phyloP scores from a whole-genome alignment of 1,140 invertebrate species.

The Meloidogyne hapla region DNA sequence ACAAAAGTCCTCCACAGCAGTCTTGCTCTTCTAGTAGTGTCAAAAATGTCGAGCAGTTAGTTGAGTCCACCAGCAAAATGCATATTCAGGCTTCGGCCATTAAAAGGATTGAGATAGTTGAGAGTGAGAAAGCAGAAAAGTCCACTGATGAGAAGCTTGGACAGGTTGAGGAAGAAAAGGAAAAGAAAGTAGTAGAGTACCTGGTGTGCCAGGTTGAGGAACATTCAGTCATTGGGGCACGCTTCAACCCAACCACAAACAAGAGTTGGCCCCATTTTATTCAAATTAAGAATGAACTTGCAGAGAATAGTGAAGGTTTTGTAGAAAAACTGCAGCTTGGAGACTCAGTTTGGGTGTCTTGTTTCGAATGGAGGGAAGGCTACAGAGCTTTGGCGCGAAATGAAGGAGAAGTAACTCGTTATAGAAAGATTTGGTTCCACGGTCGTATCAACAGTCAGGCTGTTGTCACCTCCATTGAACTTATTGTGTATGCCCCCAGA shows the following conservation, averaged over 20 bases:
- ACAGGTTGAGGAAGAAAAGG: neutral
- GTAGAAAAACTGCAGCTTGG: neutral
- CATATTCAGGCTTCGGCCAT: neutral
- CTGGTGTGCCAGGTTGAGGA: conserved; percentile 9
- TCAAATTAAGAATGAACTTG: neutral
- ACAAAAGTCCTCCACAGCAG: no score
- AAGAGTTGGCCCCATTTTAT: neutral
- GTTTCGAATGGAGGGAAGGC: conserved; percentile 1
- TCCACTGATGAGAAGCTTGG: neutral
- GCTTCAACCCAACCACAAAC: neutral
- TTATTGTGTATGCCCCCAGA: neutral
- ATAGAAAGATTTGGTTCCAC: neutral
- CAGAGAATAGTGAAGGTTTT: neutral
- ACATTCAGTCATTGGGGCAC: neutral
- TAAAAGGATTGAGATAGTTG: neutral
- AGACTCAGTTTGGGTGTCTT: neutral
- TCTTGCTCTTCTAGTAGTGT: no score
- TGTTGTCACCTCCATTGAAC: neutral
- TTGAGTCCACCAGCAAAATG: no score
- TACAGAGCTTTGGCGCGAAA: neutral
- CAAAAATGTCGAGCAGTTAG: no score
- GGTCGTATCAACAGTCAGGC: neutral
- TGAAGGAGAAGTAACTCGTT: neutral
- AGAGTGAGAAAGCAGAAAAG: neutral
- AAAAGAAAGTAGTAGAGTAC: neutral